Evolutionary conservation across 2,113 vertebrate species (phyloP), one percentile per base, ranked within the genome.

Genomic region (Atherinomorus stipes): DNA sequence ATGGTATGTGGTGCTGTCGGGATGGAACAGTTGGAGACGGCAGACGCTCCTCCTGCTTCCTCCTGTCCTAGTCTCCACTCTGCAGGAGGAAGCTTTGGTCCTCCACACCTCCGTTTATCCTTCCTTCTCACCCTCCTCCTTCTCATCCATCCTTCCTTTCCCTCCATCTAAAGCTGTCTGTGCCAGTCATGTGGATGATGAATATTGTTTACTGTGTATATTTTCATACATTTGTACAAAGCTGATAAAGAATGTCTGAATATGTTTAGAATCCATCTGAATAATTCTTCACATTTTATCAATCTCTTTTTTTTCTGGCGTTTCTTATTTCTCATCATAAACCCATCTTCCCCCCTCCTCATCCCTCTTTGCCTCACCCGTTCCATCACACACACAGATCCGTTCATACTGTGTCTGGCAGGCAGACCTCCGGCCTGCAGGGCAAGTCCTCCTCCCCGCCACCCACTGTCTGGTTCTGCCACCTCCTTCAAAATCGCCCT

Each of bases 21-120:
- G 77, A 72, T 54, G 74, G 71, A 91, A 87, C 88, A 91, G 86
- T 89, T 88, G 90, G 84, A 90, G 85, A 85, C 37, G 80, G 76
- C 88, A 91, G 89, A 91, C 80, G 77, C 82, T 75, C 73, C 70
- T 65, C 77, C 80, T 85, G 77, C 71, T 72, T 83, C 84, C 77
- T 89, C 88, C 82, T 80, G 82, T 84, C 82, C 86, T 22, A 25
- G 76, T 79, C 80, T 85, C 74, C 62, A 44, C 86, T 78, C 90
- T 77, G 76, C 78, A 85, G 78, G 69, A 84, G 68, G 59, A 77
- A 40, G 75, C 73, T 78, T 76, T 42, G 68, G 69, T 85, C 84
- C 68, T 83, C 76, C 50, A 85, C 84, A 81, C 84, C 84, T 88
- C 85, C 50, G 0, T 80, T 73, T 70, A 57, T 78, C 71, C 70